These are phyloP conservation scores for Pelobates cultripes DNA, from an alignment of 2,797 vertebrate species.

Conservation along the genomic window DNA sequence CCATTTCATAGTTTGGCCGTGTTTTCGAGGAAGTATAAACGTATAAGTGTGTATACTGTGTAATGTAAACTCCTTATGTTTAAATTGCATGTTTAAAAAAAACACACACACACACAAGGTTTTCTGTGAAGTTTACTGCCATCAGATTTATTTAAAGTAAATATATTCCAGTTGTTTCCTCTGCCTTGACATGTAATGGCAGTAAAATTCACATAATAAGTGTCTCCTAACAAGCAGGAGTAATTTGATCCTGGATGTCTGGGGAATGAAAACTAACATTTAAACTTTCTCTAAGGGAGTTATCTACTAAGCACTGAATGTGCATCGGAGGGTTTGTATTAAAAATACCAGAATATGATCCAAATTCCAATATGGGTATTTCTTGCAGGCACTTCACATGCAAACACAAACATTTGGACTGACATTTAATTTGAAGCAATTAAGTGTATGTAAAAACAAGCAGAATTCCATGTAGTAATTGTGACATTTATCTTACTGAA, in stretches of 20 bases:
- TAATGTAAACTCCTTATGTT: slow-evolving; percentile 36
- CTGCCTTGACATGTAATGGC: slow-evolving; percentile 45
- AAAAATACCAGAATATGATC: too few relatives aligned
- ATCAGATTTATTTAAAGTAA: slow-evolving; percentile 53
- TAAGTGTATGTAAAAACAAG: too few relatives aligned
- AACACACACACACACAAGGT: slow-evolving; percentile 5
- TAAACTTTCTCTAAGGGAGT: slow-evolving; percentile 42
- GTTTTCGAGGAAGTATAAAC: slow-evolving; percentile 6
- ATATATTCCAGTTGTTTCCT: slow-evolving; percentile 42
- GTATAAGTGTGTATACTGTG: slow-evolving; percentile 36
- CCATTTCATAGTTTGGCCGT: slow-evolving; percentile 14
- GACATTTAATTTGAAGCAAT: too few relatives aligned
- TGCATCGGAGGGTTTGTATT: too few relatives aligned
- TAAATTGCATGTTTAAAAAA: slow-evolving; percentile 44
- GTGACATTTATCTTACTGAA: too few relatives aligned
- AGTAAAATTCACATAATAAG: slow-evolving; percentile 44
- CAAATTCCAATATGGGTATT: too few relatives aligned
- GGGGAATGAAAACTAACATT: slow-evolving; percentile 45
- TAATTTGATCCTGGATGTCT: slow-evolving; percentile 13
- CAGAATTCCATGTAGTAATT: too few relatives aligned
- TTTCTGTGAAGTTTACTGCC: slow-evolving; percentile 57
- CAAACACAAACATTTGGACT: too few relatives aligned
- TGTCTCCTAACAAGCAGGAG: slow-evolving; percentile 47
- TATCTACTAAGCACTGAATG: too few relatives aligned
- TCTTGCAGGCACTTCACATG: too few relatives aligned